Evolutionary conservation across 2,797 vertebrate genomes (phyloP).

Genomic region (Odontamblyopus lacepedii): DNA sequence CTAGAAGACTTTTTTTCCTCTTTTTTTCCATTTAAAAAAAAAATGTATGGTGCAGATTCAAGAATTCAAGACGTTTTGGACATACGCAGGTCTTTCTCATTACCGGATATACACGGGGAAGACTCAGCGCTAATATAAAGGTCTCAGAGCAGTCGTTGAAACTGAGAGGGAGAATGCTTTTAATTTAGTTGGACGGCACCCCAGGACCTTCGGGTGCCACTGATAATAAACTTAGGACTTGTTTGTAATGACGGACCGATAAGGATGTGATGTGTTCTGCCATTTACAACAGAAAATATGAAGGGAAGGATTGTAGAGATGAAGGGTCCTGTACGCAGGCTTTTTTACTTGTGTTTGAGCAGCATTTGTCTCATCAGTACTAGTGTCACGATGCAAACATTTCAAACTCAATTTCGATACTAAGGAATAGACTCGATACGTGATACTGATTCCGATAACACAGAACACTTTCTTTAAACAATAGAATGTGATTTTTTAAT

Average conservation of each 20-base stretch:
- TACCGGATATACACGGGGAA: slow-evolving; percentile 37
- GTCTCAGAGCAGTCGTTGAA: slow-evolving; percentile 42
- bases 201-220: slow-evolving; percentile 3
- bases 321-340: too few species aligned
- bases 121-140: slow-evolving; percentile 35
- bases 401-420: too few species aligned
- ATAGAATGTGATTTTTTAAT: too few species aligned
- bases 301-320: not conserved
- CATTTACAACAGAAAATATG: not conserved
- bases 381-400: too few species aligned
- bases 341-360: too few species aligned
- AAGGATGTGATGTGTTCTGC: not conserved
- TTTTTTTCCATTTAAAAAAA: slow-evolving; percentile 31
- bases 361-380: too few species aligned
- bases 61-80: slow-evolving; percentile 38
- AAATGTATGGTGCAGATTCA: slow-evolving; percentile 44
- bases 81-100: slow-evolving; percentile 51
- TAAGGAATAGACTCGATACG: too few species aligned
- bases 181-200: slow-evolving; percentile 36
- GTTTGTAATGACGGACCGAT: not conserved
- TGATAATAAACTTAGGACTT: slow-evolving; percentile 15
- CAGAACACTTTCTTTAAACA: too few species aligned
- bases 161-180: slow-evolving; percentile 22
- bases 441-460: too few species aligned
- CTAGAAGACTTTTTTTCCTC: slow-evolving; percentile 14